These are phyloP conservation scores for Lepidocolaptes lacrymiger DNA, from an alignment of 2,797 vertebrate genomes.

Conservation along the genomic window DNA sequence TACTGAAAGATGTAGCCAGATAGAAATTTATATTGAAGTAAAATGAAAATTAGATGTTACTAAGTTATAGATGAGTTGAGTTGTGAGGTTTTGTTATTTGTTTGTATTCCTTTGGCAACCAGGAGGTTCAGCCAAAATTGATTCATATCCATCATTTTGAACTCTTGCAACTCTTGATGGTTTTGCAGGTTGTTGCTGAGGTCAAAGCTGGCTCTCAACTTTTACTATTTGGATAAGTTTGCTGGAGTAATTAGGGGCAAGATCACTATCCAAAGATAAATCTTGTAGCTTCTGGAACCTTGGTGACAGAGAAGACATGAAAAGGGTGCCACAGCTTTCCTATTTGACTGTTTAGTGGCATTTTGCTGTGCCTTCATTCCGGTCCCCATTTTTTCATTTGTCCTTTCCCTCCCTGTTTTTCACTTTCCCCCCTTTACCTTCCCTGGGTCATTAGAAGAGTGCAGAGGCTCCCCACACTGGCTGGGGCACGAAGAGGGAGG, in stretches of 20 bases:
- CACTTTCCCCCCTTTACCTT: rapidly evolving
- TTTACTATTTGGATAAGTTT: background rate
- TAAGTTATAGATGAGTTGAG: background rate
- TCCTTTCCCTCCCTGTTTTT: background rate
- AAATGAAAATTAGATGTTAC: background rate
- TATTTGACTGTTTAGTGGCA: background rate
- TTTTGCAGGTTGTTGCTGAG: background rate
- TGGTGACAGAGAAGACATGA: background rate
- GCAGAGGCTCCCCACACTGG: background rate
- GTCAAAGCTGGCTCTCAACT: background rate
- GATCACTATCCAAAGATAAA: background rate
- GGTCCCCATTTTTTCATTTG: background rate
- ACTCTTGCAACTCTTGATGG: background rate
- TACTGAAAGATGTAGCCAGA: background rate
- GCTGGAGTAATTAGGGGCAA: background rate
- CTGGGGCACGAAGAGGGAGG: background rate
- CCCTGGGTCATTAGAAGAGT: background rate
- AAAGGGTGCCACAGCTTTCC: background rate
- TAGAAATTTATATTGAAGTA: background rate
- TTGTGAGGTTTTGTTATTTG: background rate
- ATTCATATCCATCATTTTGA: background rate
- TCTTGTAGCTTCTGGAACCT: background rate
- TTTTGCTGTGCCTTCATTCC: background rate
- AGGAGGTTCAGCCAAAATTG: background rate
- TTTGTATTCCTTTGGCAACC: background rate